Conservation (phyloP, 2,113 vertebrate genomes). For the Solea solea region DNA sequence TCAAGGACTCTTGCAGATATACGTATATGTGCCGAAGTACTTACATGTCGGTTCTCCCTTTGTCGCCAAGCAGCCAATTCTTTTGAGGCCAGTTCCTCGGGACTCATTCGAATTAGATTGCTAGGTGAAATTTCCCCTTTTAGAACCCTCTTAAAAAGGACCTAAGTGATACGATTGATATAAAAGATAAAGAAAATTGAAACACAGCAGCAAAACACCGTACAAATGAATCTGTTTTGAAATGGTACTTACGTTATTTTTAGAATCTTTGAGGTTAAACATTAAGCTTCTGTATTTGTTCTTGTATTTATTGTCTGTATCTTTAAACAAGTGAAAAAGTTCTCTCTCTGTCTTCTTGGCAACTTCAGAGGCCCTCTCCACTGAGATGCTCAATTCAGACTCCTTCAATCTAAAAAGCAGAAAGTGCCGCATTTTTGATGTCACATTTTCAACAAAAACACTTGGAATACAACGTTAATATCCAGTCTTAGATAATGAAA, state of each 20-base stretch:
- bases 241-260: constrained; percentile 91
- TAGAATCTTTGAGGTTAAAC: constrained; percentile 98
- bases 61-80: constrained; percentile 97
- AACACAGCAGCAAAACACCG: not conserved
- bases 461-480: not conserved
- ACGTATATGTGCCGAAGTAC: constrained; percentile 32
- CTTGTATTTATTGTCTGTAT: constrained; percentile 98
- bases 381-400: constrained; percentile 89
- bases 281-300: constrained; percentile 98
- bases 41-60: constrained; percentile 97
- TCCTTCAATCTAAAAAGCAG: constrained; percentile 87
- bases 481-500: not conserved
- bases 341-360: constrained; percentile 94
- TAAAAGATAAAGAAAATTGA: constrained; percentile 6
- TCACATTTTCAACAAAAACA: not conserved
- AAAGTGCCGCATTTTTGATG: not conserved
- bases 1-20: no score
- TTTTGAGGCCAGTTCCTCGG: constrained; percentile 97
- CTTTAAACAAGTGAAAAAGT: constrained; percentile 94
- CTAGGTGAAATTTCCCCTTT: constrained; percentile 95
- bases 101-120: constrained; percentile 96
- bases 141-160: constrained; percentile 94
- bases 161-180: constrained; percentile 73
- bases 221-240: not conserved
- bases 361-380: constrained; percentile 91